Evolutionary conservation across 2,888 invertebrate species (phyloP), one percentile per base, ranked within the genome.

Genomic region (Drosophila gaucha): DNA sequence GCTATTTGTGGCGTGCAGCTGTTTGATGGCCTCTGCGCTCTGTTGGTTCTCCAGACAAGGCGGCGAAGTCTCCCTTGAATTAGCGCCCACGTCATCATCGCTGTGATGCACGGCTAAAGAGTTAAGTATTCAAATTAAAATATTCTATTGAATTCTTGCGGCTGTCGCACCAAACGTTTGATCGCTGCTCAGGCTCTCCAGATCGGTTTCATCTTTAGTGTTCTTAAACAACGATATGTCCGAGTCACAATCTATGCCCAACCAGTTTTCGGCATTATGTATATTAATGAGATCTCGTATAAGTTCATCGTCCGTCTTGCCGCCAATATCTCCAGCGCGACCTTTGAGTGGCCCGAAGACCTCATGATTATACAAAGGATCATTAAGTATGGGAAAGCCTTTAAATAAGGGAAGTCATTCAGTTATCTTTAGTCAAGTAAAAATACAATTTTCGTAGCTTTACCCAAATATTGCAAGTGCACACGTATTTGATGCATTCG

Each of bases 401-500:
- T 30, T 1, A 6, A 10, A n/a, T 14, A 26, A 20, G 8, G 14
- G 2, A 12, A n/a, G 10, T n/a, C 0, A 38, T 22, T 38, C 18
- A 44, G 3, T n/a, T 18, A 30, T 24, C 3, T 4, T 12, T 8
- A 9, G 16, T n/a, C n/a, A n/a, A n/a, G 0, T 22, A 0, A 16
- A 18, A 22, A 6, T 22, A 12, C 4, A 6, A 4, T 6, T n/a
- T n/a, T 30, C 6, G 2, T 2, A 35, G 4, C 49, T 65, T 9
- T 68, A 97, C 98, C 99, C 88, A 99, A 93, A 92, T 96, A 99
- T 92, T 99, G 99, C 70, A 80, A 94, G 92, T 99, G 99, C 28
- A 99, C 98, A 73, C 99, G 94, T 83, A 99, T 99, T 93, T 99
- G 99, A 92, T 99, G 99, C 96, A 99, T 99, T 70, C 99, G 93